Conservation (phyloP, 2,797 vertebrate species). For the Clarias pachynema region DNA sequence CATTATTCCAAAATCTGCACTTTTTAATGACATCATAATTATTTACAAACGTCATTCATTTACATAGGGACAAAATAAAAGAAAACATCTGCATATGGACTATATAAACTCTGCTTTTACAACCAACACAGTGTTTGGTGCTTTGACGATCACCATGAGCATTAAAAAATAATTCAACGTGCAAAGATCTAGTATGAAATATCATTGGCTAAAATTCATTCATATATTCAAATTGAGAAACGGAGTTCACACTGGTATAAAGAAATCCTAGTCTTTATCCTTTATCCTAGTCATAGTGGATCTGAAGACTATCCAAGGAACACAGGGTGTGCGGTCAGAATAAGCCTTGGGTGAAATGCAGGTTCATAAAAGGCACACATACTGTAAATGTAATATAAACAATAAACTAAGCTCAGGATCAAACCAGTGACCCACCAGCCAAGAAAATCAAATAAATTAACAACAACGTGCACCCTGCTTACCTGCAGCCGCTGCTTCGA, state of each 20-base stretch:
- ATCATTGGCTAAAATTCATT: background rate
- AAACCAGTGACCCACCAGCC: too few relatives aligned
- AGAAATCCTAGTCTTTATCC: too few relatives aligned
- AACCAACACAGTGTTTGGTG: background rate
- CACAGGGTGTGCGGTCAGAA: background rate
- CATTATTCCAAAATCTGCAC: background rate
- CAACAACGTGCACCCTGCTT: background rate
- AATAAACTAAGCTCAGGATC: background rate
- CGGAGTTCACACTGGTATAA: too few relatives aligned
- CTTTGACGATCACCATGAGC: background rate
- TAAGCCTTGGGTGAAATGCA: too few relatives aligned
- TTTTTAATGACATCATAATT: background rate
- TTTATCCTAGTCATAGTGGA: background rate
- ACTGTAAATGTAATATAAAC: background rate
- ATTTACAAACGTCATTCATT: background rate
- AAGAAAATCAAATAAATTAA: too few relatives aligned
- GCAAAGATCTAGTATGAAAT: too few relatives aligned
- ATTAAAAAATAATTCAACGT: background rate
- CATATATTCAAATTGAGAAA: background rate
- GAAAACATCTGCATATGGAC: background rate
- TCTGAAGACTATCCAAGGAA: background rate
- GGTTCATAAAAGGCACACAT: background rate
- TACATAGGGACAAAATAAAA: background rate
- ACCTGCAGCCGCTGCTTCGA: slow-evolving; percentile 84
- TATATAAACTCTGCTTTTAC: background rate